Evolutionary conservation across 2,888 invertebrate species (phyloP).

Genomic region (Nomada fabriciana): DNA sequence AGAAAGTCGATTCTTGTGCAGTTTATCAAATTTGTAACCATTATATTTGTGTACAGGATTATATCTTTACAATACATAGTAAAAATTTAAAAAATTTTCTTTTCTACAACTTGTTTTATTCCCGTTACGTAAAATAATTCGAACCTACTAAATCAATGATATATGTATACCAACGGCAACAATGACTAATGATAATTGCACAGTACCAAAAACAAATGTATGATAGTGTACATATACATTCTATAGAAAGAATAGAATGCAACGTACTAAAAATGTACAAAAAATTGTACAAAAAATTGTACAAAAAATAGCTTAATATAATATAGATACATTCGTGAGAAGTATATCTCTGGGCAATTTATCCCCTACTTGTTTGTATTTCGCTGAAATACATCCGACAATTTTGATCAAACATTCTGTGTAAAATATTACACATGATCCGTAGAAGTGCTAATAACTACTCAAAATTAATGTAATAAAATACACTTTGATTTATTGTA

Average conservation of each 20-base stretch:
- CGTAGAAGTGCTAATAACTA: conserved; percentile 59
- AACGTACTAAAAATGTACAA: conserved; percentile 64
- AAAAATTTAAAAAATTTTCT: conserved; percentile 50
- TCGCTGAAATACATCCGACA: conserved; percentile 57
- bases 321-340: conserved; percentile 48
- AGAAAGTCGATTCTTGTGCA: conserved; percentile 21
- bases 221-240: conserved; percentile 22
- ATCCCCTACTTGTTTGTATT: conserved; percentile 61
- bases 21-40: conserved; percentile 35
- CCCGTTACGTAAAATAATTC: conserved; percentile 41
- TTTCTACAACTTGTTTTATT: conserved; percentile 52
- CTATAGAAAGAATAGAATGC: conserved; percentile 42
- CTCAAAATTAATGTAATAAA: conserved; percentile 54
- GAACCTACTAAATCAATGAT: conserved; percentile 29
- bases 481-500: conserved; percentile 57
- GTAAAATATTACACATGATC: conserved; percentile 54
- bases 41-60: conserved; percentile 52
- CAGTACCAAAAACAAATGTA: conserved; percentile 30
- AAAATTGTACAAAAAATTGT: conserved; percentile 62
- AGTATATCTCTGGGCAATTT: conserved; percentile 64
- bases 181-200: conserved; percentile 6
- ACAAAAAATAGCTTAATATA: conserved; percentile 57
- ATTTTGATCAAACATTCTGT: conserved; percentile 47
- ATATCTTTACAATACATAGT: conserved; percentile 42
- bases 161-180: neutral